Evolutionary conservation across 2,113 vertebrate species (phyloP).

Genomic region (Tragulus kanchil): DNA sequence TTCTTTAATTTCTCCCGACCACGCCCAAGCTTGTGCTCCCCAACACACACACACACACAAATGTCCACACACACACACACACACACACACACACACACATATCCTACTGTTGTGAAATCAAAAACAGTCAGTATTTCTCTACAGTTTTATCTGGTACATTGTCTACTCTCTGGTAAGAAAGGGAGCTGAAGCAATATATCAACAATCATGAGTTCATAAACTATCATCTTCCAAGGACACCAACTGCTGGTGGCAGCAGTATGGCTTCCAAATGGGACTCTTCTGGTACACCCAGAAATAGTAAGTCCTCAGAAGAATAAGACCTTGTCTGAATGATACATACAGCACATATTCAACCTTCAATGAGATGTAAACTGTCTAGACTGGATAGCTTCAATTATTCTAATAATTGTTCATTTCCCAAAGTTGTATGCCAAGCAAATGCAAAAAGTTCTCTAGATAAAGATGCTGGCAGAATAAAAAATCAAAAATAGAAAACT

Average conservation of each 20-base stretch:
- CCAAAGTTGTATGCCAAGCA: constrained; percentile 64
- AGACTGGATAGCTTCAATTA: neutral
- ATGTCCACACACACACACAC: neutral
- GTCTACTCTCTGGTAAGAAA: neutral
- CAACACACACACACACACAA: neutral
- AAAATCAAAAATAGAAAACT: constrained; percentile 32
- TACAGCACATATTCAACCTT: neutral
- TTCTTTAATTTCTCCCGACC: constrained; percentile 21
- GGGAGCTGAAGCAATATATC: neutral
- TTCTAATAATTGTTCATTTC: neutral
- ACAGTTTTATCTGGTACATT: neutral
- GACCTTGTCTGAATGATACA: neutral
- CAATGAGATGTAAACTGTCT: neutral
- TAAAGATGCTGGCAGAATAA: neutral
- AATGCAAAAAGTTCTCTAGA: constrained; percentile 65
- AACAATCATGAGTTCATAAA: neutral
- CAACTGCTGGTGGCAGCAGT: neutral
- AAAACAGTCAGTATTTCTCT: constrained; percentile 29
- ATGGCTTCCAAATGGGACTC: neutral
- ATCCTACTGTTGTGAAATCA: neutral
- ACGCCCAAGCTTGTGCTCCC: neutral
- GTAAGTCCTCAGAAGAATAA: neutral
- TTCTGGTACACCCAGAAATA: neutral
- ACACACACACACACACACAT: neutral
- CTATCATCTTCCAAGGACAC: neutral